phyloP scores from a whole-genome alignment of 1,140 invertebrate genomes.

The Drosophila navojoa region DNA sequence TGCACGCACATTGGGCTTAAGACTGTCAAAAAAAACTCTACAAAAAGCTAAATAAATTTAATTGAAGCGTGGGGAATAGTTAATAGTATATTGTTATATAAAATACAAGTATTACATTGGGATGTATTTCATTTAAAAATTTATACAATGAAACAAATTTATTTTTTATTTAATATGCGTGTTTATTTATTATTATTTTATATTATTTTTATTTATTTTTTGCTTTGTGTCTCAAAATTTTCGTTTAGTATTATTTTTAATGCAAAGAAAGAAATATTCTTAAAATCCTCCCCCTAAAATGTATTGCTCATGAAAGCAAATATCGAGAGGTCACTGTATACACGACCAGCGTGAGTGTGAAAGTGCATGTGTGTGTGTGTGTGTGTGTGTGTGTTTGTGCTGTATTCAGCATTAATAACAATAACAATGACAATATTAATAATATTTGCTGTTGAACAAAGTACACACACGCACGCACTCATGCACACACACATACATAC shows the following conservation, averaged over 20 bases:
- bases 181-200: too few species aligned
- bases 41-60: background rate
- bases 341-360: background rate
- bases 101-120: too few species aligned
- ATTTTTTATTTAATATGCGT: too few species aligned
- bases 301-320: conserved; percentile 13
- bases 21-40: conserved; percentile 18
- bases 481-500: conserved; percentile 6
- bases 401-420: conserved; percentile 62
- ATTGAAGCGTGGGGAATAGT: too few species aligned
- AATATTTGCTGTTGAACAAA: conserved; percentile 70
- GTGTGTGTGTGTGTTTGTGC: conserved; percentile 20
- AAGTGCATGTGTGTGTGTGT: conserved; percentile 17
- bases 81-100: too few species aligned
- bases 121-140: too few species aligned
- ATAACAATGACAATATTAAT: conserved; percentile 73
- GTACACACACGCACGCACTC: conserved; percentile 51
- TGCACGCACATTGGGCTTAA: conserved; percentile 21
- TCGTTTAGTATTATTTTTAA: background rate
- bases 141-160: too few species aligned
- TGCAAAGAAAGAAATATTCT: background rate
- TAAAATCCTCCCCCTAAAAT: background rate
- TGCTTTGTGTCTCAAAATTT: too few species aligned
- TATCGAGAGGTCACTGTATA: conserved; percentile 27
- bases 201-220: too few species aligned